Evolutionary conservation across 1,140 invertebrate species (phyloP).

Genomic region (Vanessa atalanta): DNA sequence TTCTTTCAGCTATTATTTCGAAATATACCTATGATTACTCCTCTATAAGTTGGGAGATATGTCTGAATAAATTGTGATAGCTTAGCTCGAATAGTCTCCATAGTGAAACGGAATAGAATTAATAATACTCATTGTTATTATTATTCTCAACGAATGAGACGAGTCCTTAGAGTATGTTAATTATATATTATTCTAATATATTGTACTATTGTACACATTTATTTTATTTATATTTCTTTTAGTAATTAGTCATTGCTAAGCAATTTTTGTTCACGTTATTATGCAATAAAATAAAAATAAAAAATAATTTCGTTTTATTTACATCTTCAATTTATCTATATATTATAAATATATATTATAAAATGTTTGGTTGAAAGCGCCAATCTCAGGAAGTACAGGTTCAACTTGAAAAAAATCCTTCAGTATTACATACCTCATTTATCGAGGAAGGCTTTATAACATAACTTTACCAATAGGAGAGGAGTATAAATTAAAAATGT

Average conservation of each 20-base stretch:
- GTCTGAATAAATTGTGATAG: constrained; percentile 26
- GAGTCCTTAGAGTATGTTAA: neutral
- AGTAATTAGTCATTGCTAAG: constrained; percentile 30
- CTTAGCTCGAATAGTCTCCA: constrained; percentile 12
- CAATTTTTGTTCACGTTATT: constrained; percentile 24
- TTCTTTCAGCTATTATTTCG: neutral
- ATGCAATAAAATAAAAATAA: constrained; percentile 19
- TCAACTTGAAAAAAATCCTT: no score
- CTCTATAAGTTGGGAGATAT: constrained; percentile 22
- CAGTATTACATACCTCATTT: no score
- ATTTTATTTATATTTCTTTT: neutral
- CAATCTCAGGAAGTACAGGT: no score
- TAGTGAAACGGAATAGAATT: neutral
- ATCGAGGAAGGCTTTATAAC: no score
- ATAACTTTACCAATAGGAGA: no score
- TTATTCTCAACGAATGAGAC: constrained; percentile 25
- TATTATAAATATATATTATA: no score
- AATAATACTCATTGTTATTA: constrained; percentile 5
- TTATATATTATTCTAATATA: neutral
- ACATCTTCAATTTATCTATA: neutral
- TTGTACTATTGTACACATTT: constrained; percentile 30
- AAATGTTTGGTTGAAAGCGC: no score
- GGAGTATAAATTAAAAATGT: no score
- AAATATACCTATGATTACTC: neutral
- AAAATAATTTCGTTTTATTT: constrained; percentile 23